Base-by-base conservation (phyloP, 2,797 vertebrate genomes). In the Lates japonicus region DNA sequence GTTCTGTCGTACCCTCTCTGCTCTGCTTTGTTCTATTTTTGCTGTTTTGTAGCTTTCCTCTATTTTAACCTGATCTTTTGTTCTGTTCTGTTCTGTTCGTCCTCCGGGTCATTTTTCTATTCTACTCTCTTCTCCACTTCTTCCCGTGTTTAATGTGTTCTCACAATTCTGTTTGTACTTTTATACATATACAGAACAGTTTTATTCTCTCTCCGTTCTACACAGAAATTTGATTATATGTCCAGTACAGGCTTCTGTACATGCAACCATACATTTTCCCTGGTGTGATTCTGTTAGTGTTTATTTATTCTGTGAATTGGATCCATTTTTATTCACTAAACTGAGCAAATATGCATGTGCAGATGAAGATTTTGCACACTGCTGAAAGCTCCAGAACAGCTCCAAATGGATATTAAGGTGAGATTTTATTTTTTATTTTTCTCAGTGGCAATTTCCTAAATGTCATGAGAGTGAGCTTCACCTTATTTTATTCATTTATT, bases 1-100 rank as follows among this genome's bases (percentile, higher is more conserved):
- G 4, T 49, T 39, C 51, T 31, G 37, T 64, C 49, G 48, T 17
- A 33, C n/a, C 66, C 12, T 41, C 46, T 48, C 57, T 10, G n/a
- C 48, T 60, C n/a, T 11, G 55, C 68, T 85, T 77, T 74, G 51
- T 74, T 73, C 57, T 59, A 0, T 49, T 82, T 82, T 51, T 72
- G 62, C 76, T 59, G 31, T 85, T 79, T 60, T 44, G 5, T 44
- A 6, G 29, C 39, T n/a, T 46, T 58, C 35, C 39, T 70, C 31
- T 55, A 19, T 29, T 55, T 13, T 29, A 29, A 9, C 22, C n/a
- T 46, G 35, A 33, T 61, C 33, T 73, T 42, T n/a, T n/a, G n/a
- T n/a, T 74, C 42, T 71, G 0, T 33, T 76, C 5, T n/a, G 3
- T 61, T 54, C 35, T 81, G 39, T 51, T 69, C 67, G 39, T 20